Conservation (phyloP, 2,113 vertebrate genomes). For the cat (Felis catus) region F.catus_Fca126_mat1.0 CM031417.1:20860001-20860500, state of each 20-base stretch:
- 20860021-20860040: background rate
- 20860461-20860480: background rate
- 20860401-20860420: background rate
- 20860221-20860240: background rate
- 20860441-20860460: background rate
- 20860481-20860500: background rate
- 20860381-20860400: background rate
- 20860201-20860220: background rate
- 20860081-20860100: background rate
- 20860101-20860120: background rate
- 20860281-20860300: background rate
- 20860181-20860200: background rate
- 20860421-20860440: background rate
- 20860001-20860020: background rate
- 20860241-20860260: background rate
- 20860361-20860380: background rate
- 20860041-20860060: background rate
- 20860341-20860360: background rate
- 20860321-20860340: background rate
- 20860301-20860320: background rate
- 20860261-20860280: background rate
- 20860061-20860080: background rate
- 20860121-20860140: background rate
- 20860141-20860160: background rate
- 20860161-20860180: background rate